phyloP scores from a whole-genome alignment of 2,888 invertebrate genomes.

The Meteorus colon region DNA sequence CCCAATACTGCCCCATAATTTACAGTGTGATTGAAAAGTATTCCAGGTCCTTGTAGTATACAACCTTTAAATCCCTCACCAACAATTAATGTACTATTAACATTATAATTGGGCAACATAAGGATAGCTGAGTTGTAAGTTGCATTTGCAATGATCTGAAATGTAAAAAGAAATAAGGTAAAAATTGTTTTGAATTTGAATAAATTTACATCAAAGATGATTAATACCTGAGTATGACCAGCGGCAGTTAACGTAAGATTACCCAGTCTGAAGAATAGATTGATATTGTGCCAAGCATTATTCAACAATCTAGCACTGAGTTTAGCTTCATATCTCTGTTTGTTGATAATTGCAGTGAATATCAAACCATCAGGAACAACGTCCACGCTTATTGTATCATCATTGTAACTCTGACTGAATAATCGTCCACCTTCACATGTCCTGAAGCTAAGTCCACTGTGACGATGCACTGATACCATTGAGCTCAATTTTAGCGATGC shows the following conservation, averaged over 20 bases:
- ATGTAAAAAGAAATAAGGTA: slow-evolving; percentile 40
- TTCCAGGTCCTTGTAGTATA: slow-evolving; percentile 89
- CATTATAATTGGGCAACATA: slow-evolving; percentile 82
- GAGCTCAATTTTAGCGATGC: slow-evolving; percentile 83
- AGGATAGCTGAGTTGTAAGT: slow-evolving; percentile 86
- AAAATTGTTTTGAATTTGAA: neutral
- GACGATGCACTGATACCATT: slow-evolving; percentile 85
- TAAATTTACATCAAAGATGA: slow-evolving; percentile 10
- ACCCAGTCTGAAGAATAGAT: slow-evolving; percentile 78
- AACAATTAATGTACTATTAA: slow-evolving; percentile 83
- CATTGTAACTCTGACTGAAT: slow-evolving; percentile 70
- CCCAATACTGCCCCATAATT: slow-evolving; percentile 84
- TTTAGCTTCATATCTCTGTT: slow-evolving; percentile 77
- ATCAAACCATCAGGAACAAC: slow-evolving; percentile 74
- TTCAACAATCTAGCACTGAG: slow-evolving; percentile 82
- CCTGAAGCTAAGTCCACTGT: slow-evolving; percentile 87
- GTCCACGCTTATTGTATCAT: slow-evolving; percentile 67
- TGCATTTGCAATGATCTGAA: slow-evolving; percentile 84
- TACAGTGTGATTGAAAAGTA: slow-evolving; percentile 82
- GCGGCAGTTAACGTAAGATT: slow-evolving; percentile 76
- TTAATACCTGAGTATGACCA: slow-evolving; percentile 76
- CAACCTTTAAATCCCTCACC: slow-evolving; percentile 90
- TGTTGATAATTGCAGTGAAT: slow-evolving; percentile 74
- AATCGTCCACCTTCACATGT: slow-evolving; percentile 79
- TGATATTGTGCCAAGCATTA: slow-evolving; percentile 88